Base-by-base conservation (phyloP, 2,797 vertebrate genomes). In the Acrossocheilus wenchowensis region DNA sequence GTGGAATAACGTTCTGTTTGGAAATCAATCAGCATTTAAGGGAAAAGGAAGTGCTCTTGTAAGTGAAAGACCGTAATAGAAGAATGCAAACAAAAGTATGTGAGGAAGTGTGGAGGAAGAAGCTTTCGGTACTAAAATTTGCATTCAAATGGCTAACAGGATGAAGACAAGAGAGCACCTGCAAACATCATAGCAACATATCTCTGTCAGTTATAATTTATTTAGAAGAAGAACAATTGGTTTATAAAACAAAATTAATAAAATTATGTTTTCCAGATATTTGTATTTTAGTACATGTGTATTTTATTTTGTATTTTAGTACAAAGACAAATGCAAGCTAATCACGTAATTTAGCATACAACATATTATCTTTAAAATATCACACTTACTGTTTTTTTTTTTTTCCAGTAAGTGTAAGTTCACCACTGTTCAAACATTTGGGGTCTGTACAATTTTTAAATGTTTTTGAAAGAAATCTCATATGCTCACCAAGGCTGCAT, bases 1-100 rank as follows among this genome's bases (percentile, higher is more conserved):
- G 23, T 30, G 71, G 19, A 79, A 54, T 66, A 43, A 87, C 50
- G 30, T 52, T 43, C 78, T 90, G 43, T 72, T 86, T 91, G 45
- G 12, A 89, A 84, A 57, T 45, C 78, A 78, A 75, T 86, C 72
- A 79, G 71, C 57, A 43, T 23, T 68, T 72, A 73, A 73, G 57
- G 73, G 77, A 30, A 62, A 41, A 48, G 45, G 52, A 64, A 83
- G 82, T 43, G 81, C 81, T 64, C 26, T 52, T 52, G 48, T 57
- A 87, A 30, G 69, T 74, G 60, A 77, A 45, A 80, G 43, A 81
- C 62, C 30, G 4, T 81, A 48, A 74, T 3, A 68, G 43, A 34
- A 80, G 21, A 74, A 81, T 15, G 54, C 68, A 88, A 87, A 88
- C 81, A 74, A 39, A 34, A 72, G 26, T 41, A 73, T 75, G 86